Conservation (phyloP, 2,888 invertebrate genomes). For the Trichacis sp. region DNA sequence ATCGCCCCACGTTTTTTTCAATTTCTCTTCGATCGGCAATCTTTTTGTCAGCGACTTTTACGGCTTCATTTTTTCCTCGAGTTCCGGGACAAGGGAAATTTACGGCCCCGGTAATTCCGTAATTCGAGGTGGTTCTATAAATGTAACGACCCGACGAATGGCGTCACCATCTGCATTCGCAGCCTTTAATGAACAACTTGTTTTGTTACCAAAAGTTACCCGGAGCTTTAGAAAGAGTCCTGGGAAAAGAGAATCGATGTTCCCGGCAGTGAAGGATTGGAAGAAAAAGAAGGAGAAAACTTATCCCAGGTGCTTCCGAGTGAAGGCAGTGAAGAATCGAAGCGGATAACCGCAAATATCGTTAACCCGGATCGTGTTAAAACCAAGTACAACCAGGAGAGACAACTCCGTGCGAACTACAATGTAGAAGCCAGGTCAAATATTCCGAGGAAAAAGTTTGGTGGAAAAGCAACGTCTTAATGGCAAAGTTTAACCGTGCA, state of each 20-base stretch:
- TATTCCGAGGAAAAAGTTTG: neutral
- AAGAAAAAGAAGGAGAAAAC: neutral
- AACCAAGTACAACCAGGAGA: neutral
- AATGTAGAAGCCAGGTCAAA: neutral
- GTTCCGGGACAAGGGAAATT: neutral
- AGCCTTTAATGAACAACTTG: slow-evolving; percentile 30
- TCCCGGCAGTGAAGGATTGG: neutral
- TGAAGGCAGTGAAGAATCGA: neutral
- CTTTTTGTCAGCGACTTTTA: slow-evolving; percentile 1
- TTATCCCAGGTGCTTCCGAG: slow-evolving; percentile 1
- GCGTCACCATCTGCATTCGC: slow-evolving; percentile 26
- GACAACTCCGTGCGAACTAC: neutral
- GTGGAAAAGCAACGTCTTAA: neutral
- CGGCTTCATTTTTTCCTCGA: neutral
- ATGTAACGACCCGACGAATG: slow-evolving; percentile 14
- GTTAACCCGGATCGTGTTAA: neutral
- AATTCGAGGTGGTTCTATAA: slow-evolving; percentile 11
- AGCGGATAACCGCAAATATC: slow-evolving; percentile 7
- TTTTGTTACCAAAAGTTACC: slow-evolving; percentile 27
- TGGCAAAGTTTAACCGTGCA: neutral
- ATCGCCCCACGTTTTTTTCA: neutral
- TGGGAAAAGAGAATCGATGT: slow-evolving; percentile 7
- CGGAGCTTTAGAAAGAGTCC: slow-evolving; percentile 13
- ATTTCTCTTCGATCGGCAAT: neutral
- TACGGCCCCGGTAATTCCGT: neutral